Evolutionary conservation across 2,888 invertebrate species (phyloP).

Genomic region (Gandaritis pyraliata): DNA sequence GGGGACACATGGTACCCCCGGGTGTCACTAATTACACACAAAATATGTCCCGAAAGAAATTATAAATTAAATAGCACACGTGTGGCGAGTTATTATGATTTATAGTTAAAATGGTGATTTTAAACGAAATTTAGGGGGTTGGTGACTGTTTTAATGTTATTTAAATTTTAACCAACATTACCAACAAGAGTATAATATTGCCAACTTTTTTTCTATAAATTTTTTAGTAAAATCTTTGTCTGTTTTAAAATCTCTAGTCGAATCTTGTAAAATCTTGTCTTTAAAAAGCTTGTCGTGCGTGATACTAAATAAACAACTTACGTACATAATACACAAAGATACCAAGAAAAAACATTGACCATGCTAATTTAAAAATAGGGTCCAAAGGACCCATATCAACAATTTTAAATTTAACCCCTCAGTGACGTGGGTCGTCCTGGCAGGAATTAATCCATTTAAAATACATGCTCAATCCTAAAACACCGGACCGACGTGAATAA

Average conservation of each 20-base stretch:
- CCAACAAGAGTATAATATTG: too few species aligned
- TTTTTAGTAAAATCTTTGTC: too few species aligned
- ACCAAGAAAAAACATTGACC: not conserved
- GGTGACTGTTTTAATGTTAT: constrained; percentile 25
- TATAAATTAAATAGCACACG: constrained; percentile 64
- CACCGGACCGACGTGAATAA: constrained; percentile 55
- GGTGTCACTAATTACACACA: constrained; percentile 64
- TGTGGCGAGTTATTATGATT: constrained; percentile 64
- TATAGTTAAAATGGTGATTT: constrained; percentile 45
- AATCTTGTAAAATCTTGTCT: too few species aligned
- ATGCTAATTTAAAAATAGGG: constrained; percentile 2
- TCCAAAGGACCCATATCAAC: constrained; percentile 43
- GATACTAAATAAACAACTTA: too few species aligned
- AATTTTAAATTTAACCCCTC: constrained; percentile 56
- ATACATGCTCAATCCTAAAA: constrained; percentile 59
- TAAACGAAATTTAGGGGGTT: constrained; percentile 39
- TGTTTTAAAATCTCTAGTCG: too few species aligned
- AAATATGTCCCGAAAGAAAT: constrained; percentile 63
- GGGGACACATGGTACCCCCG: constrained; percentile 61
- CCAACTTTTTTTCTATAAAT: too few species aligned
- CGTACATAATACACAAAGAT: not conserved
- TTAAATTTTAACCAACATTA: too few species aligned
- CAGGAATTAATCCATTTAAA: constrained; percentile 70
- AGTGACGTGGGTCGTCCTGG: constrained; percentile 55
- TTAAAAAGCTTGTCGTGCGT: too few species aligned